Percentiles rank a stretch among this genome's conserved stretches.
Evolutionary conservation across 2,888 invertebrate genomes (phyloP).

Genomic region (Synergus itoensis): DNA sequence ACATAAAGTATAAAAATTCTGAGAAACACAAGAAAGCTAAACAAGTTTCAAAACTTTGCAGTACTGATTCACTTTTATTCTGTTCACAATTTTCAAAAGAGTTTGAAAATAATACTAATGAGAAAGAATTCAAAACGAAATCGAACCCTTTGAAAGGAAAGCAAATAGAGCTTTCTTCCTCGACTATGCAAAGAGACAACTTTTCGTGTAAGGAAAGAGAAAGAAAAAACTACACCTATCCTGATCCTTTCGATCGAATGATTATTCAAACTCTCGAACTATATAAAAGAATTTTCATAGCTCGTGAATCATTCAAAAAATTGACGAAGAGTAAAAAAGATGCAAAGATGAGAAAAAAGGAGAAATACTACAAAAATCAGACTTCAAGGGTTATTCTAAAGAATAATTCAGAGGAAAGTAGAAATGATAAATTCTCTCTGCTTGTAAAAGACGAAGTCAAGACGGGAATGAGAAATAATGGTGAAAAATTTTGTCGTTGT

Average conservation of each 20-base stretch:
- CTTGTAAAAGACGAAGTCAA: not conserved
- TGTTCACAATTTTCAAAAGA: not conserved
- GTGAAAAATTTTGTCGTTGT: slow-evolving; percentile 48
- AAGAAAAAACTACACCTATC: not conserved
- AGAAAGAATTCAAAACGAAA: not conserved
- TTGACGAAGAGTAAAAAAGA: slow-evolving; percentile 15
- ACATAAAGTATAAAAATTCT: not conserved
- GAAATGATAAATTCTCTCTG: slow-evolving; percentile 1
- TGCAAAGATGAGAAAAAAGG: not conserved
- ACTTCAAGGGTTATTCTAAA: not conserved
- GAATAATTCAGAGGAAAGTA: slow-evolving; percentile 11
- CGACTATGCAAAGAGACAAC: not conserved
- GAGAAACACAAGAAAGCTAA: not conserved
- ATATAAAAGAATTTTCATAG: slow-evolving; percentile 13
- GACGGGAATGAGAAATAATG: not conserved
- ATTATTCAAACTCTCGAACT: not conserved
- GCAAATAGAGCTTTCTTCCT: not conserved
- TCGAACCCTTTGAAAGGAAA: not conserved
- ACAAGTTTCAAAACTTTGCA: not conserved
- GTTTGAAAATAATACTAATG: not conserved
- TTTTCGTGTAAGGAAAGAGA: not conserved
- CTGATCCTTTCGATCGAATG: slow-evolving; percentile 8
- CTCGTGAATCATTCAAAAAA: not conserved
- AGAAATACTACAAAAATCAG: slow-evolving; percentile 15
- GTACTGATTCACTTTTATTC: not conserved